Evolutionary conservation across 2,888 invertebrate species (phyloP), one percentile per base, ranked within the genome.

Genomic region (Chrysopilus asiliformis): DNA sequence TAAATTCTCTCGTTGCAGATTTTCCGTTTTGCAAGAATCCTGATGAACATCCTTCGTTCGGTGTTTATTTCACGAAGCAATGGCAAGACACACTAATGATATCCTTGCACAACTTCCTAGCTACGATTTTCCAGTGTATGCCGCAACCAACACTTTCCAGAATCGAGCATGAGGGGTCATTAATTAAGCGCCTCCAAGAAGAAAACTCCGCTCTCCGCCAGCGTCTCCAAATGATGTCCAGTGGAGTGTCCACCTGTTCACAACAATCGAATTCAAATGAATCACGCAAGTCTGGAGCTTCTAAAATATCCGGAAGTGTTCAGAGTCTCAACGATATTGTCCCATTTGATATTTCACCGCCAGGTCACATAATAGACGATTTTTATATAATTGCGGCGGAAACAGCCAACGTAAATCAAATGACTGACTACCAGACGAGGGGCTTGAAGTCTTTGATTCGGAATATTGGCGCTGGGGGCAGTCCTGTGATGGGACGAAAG

Each of bases 51-150:
- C 78, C 83, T 10, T 71, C 74, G 24, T 97, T 90, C 63, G 75
- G 83, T 12, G 70, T 87, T 36, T 89, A 87, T 63, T 97, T 91
- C 62, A 85, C 84, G 7, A 77, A 84, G 44, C 85, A 85, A 40
- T 97, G 95, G 95, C 91, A 93, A 58, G 95, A 97, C 57, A 91
- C 89, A 18, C 75, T 91, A 49, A 66, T 90, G 37, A 77, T 74
- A 2, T 94, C 94, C 0, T 66, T 95, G 24, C 87, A 93, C 58
- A 95, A 95, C 64, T 84, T 95, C 54, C 67, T 97, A 25, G 83
- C 91, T 10, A 85, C 90, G 1, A 80, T 93, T 43, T 87, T 70
- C 47, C 70, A 87, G 71, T 84, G 83, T 52, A 78, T 87, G 75
- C 86, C 89, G 3, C 79, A 80, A 49, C 90, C 93, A 4, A 80